Conservation (phyloP, 1,140 invertebrate genomes). For the Halyomorpha halys region DNA sequence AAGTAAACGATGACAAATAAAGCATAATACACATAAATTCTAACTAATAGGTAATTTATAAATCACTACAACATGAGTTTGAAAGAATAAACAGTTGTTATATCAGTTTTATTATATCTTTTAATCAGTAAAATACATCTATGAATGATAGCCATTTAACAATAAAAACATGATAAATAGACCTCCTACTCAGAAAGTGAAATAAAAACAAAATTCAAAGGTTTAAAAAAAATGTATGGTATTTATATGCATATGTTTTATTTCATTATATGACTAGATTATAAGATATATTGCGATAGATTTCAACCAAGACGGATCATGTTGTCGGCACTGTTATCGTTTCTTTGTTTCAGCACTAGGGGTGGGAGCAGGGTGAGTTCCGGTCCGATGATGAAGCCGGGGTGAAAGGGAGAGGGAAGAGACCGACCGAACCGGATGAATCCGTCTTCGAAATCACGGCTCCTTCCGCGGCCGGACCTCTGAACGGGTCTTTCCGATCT, state of each 20-base stretch:
- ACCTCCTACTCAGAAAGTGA: neutral
- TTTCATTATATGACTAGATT: too few relatives aligned
- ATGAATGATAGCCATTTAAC: neutral
- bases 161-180: too few relatives aligned
- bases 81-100: conserved; percentile 11
- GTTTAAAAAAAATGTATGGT: neutral
- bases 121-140: conserved; percentile 9
- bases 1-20: too few relatives aligned
- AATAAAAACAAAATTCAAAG: conserved; percentile 1
- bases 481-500: conserved; percentile 15
- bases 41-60: neutral
- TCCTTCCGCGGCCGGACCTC: neutral
- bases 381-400: conserved; percentile 23
- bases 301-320: conserved; percentile 8
- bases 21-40: too few relatives aligned
- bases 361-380: conserved; percentile 24
- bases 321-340: neutral
- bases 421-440: conserved; percentile 23
- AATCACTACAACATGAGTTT: neutral
- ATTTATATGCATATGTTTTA: too few relatives aligned
- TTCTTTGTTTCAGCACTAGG: neutral
- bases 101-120: neutral
- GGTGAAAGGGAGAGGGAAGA: conserved; percentile 3
- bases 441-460: neutral
- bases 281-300: neutral